Percentiles rank a stretch among this genome's conserved stretches.
phyloP scores from a whole-genome alignment of 2,888 invertebrate genomes.

The Ophion costatus region DNA sequence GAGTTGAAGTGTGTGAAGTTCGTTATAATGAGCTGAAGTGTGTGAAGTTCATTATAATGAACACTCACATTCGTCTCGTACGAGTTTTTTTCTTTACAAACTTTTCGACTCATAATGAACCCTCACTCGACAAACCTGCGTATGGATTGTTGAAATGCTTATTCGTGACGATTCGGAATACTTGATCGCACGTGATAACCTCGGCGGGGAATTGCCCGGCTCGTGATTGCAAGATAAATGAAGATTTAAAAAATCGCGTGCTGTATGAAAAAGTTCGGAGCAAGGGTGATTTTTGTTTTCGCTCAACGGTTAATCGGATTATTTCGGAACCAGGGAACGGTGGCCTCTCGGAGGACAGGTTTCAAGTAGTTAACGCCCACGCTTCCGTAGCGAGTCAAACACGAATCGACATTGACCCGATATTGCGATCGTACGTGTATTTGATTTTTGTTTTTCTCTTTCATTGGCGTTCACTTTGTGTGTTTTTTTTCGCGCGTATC shows the following conservation, averaged over 20 bases:
- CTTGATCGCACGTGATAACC: not conserved
- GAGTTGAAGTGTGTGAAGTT: too few species aligned
- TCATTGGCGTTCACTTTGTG: constrained; percentile 6
- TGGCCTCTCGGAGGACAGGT: constrained; percentile 7
- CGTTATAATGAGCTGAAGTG: too few species aligned
- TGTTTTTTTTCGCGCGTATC: not conserved
- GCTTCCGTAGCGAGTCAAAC: constrained; percentile 38
- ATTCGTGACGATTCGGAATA: not conserved
- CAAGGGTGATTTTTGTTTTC: constrained; percentile 34
- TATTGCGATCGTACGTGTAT: not conserved
- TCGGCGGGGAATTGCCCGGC: not conserved
- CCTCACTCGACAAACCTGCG: not conserved
- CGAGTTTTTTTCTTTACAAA: not conserved
- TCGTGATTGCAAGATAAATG: not conserved
- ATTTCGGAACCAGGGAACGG: constrained; percentile 9
- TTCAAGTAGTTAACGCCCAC: constrained; percentile 41
- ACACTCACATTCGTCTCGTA: not conserved
- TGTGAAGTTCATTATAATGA: not conserved
- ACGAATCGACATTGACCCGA: constrained; percentile 35
- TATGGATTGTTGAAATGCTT: not conserved
- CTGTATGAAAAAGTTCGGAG: constrained; percentile 22
- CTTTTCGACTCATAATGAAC: not conserved
- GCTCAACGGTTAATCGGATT: constrained; percentile 36
- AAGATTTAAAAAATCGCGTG: not conserved
- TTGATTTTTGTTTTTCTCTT: constrained; percentile 19